phyloP scores from a whole-genome alignment of 2,888 invertebrate species.

The Cremastinae sp. region DNA sequence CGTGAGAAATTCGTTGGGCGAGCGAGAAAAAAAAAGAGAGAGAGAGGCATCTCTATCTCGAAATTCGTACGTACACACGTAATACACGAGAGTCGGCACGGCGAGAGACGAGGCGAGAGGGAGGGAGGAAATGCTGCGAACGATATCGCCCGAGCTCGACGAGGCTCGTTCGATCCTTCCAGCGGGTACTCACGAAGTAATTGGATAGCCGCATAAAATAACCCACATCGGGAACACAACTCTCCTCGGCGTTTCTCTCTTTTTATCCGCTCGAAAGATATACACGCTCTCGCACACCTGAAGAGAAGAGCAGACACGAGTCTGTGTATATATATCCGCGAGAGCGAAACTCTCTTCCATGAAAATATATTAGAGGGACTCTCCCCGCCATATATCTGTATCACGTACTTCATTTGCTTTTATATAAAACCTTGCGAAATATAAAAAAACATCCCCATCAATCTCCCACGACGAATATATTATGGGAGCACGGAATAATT shows the following conservation, averaged over 20 bases:
- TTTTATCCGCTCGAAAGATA: slow-evolving; percentile 1
- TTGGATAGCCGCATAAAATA: slow-evolving; percentile 64
- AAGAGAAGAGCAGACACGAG: not conserved
- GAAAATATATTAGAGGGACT: slow-evolving; percentile 14
- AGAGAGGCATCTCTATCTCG: not conserved
- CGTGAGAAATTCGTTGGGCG: not conserved
- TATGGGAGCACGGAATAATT: not conserved
- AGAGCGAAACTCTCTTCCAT: slow-evolving; percentile 25
- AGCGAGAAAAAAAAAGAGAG: not conserved
- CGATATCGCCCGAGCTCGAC: slow-evolving; percentile 50
- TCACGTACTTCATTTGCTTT: slow-evolving; percentile 18
- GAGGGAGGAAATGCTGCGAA: slow-evolving; percentile 37
- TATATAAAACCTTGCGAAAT: slow-evolving; percentile 16
- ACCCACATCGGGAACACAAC: slow-evolving; percentile 44
- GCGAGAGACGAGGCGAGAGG: slow-evolving; percentile 6
- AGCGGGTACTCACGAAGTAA: slow-evolving; percentile 60
- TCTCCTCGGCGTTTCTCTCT: slow-evolving; percentile 10
- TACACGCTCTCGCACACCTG: not conserved
- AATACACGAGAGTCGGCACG: not conserved
- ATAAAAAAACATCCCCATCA: slow-evolving; percentile 8
- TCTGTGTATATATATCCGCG: slow-evolving; percentile 18
- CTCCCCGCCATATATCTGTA: not conserved
- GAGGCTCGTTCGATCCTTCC: slow-evolving; percentile 61
- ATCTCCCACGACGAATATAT: not conserved
- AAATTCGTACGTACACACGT: not conserved